A percentile compares a stretch with the other conserved stretches of the same genome.
phyloP scores from a whole-genome alignment of 92 coral and sea anemone genomes.

The Siderastrea radians region DNA sequence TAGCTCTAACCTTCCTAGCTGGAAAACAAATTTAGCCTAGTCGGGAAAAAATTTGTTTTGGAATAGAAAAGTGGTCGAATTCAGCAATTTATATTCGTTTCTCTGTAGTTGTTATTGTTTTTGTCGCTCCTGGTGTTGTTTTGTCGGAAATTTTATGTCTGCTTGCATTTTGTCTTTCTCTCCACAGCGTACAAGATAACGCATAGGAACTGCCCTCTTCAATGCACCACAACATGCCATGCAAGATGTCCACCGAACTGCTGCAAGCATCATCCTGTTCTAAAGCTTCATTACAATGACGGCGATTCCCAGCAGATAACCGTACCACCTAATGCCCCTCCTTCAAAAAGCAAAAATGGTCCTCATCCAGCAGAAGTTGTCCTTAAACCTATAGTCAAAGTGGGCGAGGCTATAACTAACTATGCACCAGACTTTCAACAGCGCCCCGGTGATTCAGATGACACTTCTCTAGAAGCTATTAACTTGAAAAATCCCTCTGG shows the following conservation, averaged over 20 bases:
- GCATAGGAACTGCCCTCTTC: slow-evolving; percentile 68
- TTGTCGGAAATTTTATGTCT: background rate
- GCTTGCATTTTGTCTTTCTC: background rate
- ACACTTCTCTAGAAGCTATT: slow-evolving; percentile 24
- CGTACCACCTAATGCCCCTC: background rate
- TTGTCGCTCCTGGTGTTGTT: background rate
- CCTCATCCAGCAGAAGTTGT: slow-evolving; percentile 28
- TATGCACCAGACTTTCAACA: slow-evolving; percentile 35
- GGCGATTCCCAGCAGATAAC: slow-evolving; percentile 28
- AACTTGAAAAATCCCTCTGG: slow-evolving; percentile 29
- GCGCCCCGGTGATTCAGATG: slow-evolving; percentile 21
- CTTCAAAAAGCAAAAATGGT: slow-evolving; percentile 1
- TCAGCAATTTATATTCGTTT: too few species aligned
- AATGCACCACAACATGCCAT: slow-evolving; percentile 62
- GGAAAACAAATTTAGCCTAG: too few species aligned
- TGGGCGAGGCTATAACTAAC: slow-evolving; percentile 21
- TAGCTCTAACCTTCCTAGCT: too few species aligned
- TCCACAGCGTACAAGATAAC: slow-evolving; percentile 80
- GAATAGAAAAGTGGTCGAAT: too few species aligned
- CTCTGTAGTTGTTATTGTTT: too few species aligned
- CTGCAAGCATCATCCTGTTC: slow-evolving; percentile 58
- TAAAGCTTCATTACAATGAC: slow-evolving; percentile 37
- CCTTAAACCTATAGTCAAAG: slow-evolving; percentile 31
- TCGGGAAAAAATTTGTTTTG: too few species aligned
- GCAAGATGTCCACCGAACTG: slow-evolving; percentile 62